These are phyloP conservation scores for Athene cunicularia DNA, from an alignment of 2,113 vertebrate species.

Conservation along the genomic window DNA sequence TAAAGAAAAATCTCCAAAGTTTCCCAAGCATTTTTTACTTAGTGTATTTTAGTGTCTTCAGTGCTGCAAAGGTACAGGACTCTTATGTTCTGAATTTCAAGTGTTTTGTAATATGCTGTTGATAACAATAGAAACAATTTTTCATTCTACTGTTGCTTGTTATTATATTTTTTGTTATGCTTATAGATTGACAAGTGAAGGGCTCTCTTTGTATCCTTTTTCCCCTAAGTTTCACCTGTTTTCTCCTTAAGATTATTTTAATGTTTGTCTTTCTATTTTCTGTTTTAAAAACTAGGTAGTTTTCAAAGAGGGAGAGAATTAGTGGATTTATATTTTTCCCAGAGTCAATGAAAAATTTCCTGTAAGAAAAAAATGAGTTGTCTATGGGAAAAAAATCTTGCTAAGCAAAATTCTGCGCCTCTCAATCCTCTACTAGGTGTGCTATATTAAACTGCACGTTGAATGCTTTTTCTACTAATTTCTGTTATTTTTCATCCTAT, in stretches of 20 bases:
- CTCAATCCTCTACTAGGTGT: not conserved
- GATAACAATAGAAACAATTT: not conserved
- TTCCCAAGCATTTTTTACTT: not conserved
- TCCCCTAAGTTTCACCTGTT: not conserved
- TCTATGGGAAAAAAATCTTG: constrained; percentile 6
- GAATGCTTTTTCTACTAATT: constrained; percentile 53
- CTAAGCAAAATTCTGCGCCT: constrained; percentile 27
- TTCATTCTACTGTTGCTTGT: not conserved
- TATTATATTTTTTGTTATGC: not conserved
- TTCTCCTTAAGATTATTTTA: not conserved
- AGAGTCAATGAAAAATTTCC: constrained; percentile 19
- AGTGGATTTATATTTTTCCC: not conserved
- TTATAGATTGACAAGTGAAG: not conserved
- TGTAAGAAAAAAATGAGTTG: not conserved
- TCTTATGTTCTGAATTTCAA: not conserved
- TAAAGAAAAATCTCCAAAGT: not conserved
- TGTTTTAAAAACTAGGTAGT: not conserved
- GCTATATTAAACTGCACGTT: not conserved
- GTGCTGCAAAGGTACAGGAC: not conserved
- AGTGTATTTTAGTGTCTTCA: not conserved
- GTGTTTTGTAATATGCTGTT: not conserved
- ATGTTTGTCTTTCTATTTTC: not conserved
- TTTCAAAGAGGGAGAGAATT: not conserved
- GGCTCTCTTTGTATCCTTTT: not conserved
- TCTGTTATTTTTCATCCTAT: constrained; percentile 59